A percentile compares a stretch with the other conserved stretches of the same genome.
Evolutionary conservation across 2,797 vertebrate genomes (phyloP).

Genomic region (Ptychadena robeensis): DNA sequence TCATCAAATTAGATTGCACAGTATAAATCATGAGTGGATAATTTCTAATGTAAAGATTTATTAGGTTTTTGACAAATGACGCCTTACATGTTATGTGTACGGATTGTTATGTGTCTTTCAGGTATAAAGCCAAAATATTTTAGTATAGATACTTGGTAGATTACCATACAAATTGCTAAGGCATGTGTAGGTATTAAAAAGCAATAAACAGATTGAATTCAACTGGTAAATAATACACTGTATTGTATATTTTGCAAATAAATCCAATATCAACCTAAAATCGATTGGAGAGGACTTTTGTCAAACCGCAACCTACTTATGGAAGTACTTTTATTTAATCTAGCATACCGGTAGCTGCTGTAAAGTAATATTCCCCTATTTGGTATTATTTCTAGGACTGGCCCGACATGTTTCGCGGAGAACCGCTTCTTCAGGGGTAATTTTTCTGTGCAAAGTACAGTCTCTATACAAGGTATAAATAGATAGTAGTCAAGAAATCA

Average conservation of each 20-base stretch:
- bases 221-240: not conserved
- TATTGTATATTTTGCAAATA: constrained; percentile 2
- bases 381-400: no score
- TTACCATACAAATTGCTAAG: not conserved
- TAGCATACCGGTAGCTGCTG: no score
- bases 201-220: not conserved
- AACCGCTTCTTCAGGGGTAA: no score
- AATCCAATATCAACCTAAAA: not conserved
- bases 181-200: constrained; percentile 8
- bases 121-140: constrained; percentile 25
- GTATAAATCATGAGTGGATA: constrained; percentile 37
- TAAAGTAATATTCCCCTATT: no score
- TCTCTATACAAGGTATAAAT: no score
- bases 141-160: not conserved
- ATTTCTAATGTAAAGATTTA: constrained; percentile 32
- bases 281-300: not conserved
- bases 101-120: constrained; percentile 17
- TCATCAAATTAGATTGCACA: constrained; percentile 10
- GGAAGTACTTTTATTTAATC: no score
- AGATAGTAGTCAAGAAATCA: no score
- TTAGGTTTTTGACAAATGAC: constrained; percentile 14
- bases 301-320: no score
- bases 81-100: constrained; percentile 15
- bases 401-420: no score
- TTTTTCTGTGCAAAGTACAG: no score